Evolutionary conservation across 2,113 vertebrate species (phyloP).

Genomic region (Perognathus longimembris): DNA sequence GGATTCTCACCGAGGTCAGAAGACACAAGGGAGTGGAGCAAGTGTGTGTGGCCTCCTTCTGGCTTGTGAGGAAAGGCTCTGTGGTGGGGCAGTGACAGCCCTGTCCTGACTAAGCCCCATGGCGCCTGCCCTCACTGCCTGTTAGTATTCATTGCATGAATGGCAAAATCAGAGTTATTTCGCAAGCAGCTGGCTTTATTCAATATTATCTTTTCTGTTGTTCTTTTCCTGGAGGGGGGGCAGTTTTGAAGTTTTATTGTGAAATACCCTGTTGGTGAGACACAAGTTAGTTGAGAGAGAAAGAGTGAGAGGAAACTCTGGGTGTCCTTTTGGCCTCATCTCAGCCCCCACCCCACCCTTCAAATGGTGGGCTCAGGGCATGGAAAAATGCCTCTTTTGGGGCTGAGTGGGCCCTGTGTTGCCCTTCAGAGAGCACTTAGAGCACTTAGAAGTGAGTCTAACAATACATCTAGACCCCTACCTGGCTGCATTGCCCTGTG

Average conservation of each 20-base stretch:
- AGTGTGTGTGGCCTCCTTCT: background rate
- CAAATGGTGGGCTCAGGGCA: background rate
- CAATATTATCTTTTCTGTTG: background rate
- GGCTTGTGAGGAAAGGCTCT: fast-evolving
- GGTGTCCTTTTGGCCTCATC: background rate
- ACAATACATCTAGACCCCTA: background rate
- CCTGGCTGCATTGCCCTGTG: background rate
- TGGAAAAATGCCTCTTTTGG: background rate
- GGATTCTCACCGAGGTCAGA: background rate
- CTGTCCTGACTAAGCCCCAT: background rate
- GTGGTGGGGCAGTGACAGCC: fast-evolving
- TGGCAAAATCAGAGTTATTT: background rate
- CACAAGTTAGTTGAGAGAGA: background rate
- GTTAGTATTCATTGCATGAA: background rate
- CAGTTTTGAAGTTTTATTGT: background rate
- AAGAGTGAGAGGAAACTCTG: background rate
- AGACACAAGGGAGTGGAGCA: background rate
- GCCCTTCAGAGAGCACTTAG: background rate
- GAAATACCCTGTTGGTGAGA: background rate
- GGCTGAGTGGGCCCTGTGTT: fast-evolving
- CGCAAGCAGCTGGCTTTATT: background rate
- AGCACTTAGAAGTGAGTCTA: background rate
- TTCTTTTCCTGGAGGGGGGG: background rate
- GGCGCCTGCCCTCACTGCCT: background rate
- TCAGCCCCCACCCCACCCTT: background rate